These are phyloP conservation scores for Lipophrys pholis DNA, from an alignment of 2,113 vertebrate genomes.

Conservation along the genomic window DNA sequence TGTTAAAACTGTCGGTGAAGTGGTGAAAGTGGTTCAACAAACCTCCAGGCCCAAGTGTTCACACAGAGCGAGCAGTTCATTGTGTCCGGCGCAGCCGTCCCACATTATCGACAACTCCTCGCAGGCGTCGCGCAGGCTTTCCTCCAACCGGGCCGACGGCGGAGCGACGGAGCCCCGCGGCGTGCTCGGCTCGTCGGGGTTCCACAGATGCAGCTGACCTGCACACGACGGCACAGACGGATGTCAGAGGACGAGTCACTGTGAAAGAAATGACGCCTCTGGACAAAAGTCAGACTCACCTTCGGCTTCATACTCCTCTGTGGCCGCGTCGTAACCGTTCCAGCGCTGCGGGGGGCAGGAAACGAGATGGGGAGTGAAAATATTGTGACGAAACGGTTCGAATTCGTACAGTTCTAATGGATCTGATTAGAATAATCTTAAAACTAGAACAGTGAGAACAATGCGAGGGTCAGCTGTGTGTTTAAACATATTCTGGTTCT, in stretches of 20 bases:
- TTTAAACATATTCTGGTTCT: slow-evolving; percentile 18
- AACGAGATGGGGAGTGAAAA: background rate
- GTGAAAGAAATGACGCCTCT: background rate
- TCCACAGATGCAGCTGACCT: slow-evolving; percentile 97
- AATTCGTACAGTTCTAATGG: too few relatives aligned
- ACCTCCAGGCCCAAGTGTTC: slow-evolving; percentile 86
- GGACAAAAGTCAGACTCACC: slow-evolving; percentile 77
- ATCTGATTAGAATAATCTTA: too few relatives aligned
- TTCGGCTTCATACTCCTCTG: slow-evolving; percentile 95
- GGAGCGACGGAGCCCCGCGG: slow-evolving; percentile 74
- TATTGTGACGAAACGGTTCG: background rate
- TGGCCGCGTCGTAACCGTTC: slow-evolving; percentile 79
- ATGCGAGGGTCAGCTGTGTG: slow-evolving; percentile 27
- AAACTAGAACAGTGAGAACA: background rate
- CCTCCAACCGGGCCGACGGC: slow-evolving; percentile 85
- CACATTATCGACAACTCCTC: slow-evolving; percentile 86
- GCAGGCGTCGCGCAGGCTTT: slow-evolving; percentile 88
- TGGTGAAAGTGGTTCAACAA: background rate
- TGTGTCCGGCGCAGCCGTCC: slow-evolving; percentile 84
- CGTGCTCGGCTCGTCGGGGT: slow-evolving; percentile 90
- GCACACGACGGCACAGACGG: background rate
- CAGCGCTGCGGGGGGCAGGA: slow-evolving; percentile 83
- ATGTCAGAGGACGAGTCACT: background rate
- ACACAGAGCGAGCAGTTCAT: slow-evolving; percentile 87
- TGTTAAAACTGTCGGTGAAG: too few relatives aligned